Evolutionary conservation across 1,140 invertebrate genomes (phyloP), one percentile per base, ranked within the genome.

Genomic region (Pseudomyrmex flavicornis): DNA sequence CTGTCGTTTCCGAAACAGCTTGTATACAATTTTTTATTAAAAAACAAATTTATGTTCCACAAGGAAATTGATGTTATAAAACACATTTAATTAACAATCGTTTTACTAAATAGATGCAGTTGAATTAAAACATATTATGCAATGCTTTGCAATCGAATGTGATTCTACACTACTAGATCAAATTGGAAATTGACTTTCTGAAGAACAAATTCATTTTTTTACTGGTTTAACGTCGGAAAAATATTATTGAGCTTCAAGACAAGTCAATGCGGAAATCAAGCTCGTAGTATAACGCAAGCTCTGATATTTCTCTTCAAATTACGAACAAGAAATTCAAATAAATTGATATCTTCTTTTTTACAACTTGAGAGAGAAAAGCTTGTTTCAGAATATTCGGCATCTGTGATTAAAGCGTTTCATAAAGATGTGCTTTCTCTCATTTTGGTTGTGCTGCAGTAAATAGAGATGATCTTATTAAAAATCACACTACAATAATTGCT

Each of bases 241-340:
- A 0, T 56, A 56, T 92, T 17, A 88, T 76, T 9, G 46, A 88
- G 62, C 56, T 90, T 12, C 77, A 74, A 9, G 65, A 73, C 50
- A 75, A 56, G 10, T 86, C 35, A 35, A 87, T 59, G 65, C 76
- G 3, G n/a, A 84, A 58, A 35, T 35, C 35, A 35, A 35, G 35
- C 35, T 20, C 75, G 85, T 3, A 75, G 56, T 74, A 56, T 88
- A 2, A 87, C 68, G 12, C 84, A 90, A 83, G 89, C 86, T 10
- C 70, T 90, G 61, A 63, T 90, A 17, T 91, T 89, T 85, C 68
- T 91, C 63, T 90, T 88, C 44, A 92, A 92, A 87, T 68, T 91
- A 46, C 84, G 88, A 26, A 88, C 84, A 69, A 89, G 90, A 1
- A 91, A 89, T 85, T 90, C 88, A 0, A 89, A 91, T 69, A 80